Evolutionary conservation across 2,797 vertebrate genomes (phyloP), one percentile per base, ranked within the genome.

Genomic region (Masticophis lateralis): DNA sequence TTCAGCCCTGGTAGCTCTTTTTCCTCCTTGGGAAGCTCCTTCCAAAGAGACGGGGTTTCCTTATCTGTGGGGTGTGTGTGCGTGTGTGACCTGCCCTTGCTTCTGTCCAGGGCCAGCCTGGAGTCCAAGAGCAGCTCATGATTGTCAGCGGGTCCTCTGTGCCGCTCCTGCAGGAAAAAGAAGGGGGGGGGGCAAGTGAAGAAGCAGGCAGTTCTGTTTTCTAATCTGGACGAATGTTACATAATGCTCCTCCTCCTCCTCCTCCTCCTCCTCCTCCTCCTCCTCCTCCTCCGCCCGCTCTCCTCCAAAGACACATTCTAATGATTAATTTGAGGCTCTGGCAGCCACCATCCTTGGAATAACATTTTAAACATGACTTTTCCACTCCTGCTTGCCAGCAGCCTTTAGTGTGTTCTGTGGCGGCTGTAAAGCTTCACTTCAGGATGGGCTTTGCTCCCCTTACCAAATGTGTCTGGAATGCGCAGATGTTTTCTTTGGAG

Each of bases 401-500:
- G 93, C 96, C 96, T 87, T 97, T 96, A 94, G 37, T 96, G 92
- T 96, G 96, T 28, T 59, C 97, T 91, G 96, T 95, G 96, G 95
- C 97, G 97, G 97, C 97, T 96, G 96, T 96, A 96, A 96, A 97
- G 96, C 97, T 97, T 97, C 97, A 97, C 96, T 96, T 97, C 95
- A 97, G 97, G 96, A 97, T 97, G 97, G 97, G 97, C 98, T 98
- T 97, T 97, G 96, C 97, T 98, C 97, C 97, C 96, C 98, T 99
- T 99, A 99, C 98, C 98, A 97, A 98, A 98, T 97, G 96, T 86
- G 98, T 98, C 98, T 99, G 99, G 99, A 99, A 99, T 99, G 99
- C 98, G 98, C 99, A 99, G 98, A 99, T 99, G 98, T 99, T 98
- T 99, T 98, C 98, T 98, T 98, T 94, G 96, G 98, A 98, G 98